Evolutionary conservation across 1,140 invertebrate species (phyloP).

Genomic region (Drosophila ambigua): DNA sequence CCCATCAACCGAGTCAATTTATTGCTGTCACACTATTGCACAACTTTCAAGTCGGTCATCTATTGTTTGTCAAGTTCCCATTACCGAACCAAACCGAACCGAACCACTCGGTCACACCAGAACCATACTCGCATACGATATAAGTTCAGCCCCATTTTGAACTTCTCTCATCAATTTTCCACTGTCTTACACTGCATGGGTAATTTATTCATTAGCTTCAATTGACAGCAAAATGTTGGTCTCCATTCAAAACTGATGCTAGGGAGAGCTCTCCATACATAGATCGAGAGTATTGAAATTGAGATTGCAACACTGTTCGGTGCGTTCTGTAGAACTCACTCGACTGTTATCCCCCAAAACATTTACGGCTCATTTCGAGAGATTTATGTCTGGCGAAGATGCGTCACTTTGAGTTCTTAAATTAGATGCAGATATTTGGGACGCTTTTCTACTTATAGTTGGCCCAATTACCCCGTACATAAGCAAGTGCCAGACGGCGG

Average conservation of each 20-base stretch:
- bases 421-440: constrained; percentile 48
- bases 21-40: constrained; percentile 37
- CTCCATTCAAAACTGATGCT: constrained; percentile 19
- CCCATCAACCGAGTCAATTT: constrained; percentile 15
- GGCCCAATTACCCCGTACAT: constrained; percentile 13
- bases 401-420: constrained; percentile 38
- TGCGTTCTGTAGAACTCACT: too few species aligned
- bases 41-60: constrained; percentile 26
- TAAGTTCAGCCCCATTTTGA: constrained; percentile 43
- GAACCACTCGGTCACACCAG: neutral
- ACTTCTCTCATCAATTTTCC: constrained; percentile 51
- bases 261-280: constrained; percentile 3
- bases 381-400: constrained; percentile 41
- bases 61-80: constrained; percentile 33
- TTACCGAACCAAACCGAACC: neutral
- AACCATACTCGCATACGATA: constrained; percentile 9
- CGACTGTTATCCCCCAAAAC: constrained; percentile 3
- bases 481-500: neutral
- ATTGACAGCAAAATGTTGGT: constrained; percentile 51
- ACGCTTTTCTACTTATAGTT: constrained; percentile 17
- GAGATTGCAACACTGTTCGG: constrained; percentile 27
- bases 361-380: constrained; percentile 38
- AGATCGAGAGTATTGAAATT: constrained; percentile 23
- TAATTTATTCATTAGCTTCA: constrained; percentile 72
- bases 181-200: constrained; percentile 28